Evolutionary conservation across 2,888 invertebrate genomes (phyloP), one percentile per base, ranked within the genome.

Genomic region (Drosophila buzzatii): DNA sequence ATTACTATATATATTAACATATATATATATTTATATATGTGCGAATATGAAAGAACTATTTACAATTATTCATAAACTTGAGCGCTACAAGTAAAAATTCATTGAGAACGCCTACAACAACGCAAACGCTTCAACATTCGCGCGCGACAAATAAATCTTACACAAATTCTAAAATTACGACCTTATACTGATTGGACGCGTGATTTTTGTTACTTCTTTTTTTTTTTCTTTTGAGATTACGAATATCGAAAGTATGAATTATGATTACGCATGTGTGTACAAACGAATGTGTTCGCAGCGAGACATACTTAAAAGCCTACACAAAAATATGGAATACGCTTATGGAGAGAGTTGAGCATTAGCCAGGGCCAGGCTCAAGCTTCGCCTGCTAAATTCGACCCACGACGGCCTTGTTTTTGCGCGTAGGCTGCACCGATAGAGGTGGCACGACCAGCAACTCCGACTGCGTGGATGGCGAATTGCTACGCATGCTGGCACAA

Each of bases 381-480:
- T 41, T 47, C 16, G 42, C 44, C 41, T 27, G 57, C 73, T 81
- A 92, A 71, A 92, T 91, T 51, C 93, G 90, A 83, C 96, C 95
- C 89, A 96, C 95, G 81, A 95, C 95, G 89, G 95, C 94, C 93
- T 95, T 95, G 86, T 96, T 95, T 94, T 97, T 97, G 92, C 97
- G 95, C 87, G 96, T 96, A 78, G 97, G 97, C 93, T 97, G 97
- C 92, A 97, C 97, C 69, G 97, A 97, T 94, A 97, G 95, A 76
- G 97, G 97, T 86, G 96, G 96, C 53, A 86, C 82, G 90, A 96
- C 95, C 91, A 96, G 93, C 92, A 95, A 94, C 80, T 95, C 95
- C 9, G 93, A 93, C 91, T 94, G 94, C 91, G 91, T 82, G 67
- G 94, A 93, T 27, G 94, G 92, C 27, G 93, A 92, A 70, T 84